phyloP scores from a whole-genome alignment of 2,113 vertebrate species.

The Orientallactaga bullata region DNA sequence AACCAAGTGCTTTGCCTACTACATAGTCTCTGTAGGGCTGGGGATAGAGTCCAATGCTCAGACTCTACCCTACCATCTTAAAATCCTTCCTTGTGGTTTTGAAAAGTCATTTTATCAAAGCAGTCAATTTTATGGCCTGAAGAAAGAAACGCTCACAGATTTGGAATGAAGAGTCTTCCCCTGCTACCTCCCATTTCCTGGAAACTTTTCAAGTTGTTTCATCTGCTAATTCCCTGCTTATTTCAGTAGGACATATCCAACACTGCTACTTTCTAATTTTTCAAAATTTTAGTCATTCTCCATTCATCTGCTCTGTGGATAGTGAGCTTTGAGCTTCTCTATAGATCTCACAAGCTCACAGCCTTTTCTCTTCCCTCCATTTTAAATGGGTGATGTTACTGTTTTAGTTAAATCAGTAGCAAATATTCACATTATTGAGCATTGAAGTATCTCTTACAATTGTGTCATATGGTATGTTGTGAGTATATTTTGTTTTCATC shows the following conservation, averaged over 20 bases:
- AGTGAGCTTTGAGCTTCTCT: background rate
- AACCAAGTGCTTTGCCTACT: background rate
- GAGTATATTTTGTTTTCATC: background rate
- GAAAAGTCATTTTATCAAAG: background rate
- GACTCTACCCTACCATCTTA: background rate
- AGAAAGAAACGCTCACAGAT: background rate
- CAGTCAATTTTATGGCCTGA: background rate
- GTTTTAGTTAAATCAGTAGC: background rate
- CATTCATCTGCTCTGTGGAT: background rate
- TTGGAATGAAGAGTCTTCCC: background rate
- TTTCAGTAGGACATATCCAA: conserved; percentile 1
- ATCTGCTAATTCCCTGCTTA: background rate
- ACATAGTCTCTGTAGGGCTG: background rate
- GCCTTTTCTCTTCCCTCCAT: background rate
- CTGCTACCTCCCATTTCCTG: background rate
- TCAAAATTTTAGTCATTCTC: background rate
- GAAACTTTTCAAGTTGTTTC: conserved; percentile 11
- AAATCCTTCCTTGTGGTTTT: background rate
- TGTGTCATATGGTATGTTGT: background rate
- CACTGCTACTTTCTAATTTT: background rate
- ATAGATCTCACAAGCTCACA: background rate
- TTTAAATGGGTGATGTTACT: background rate
- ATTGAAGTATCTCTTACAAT: background rate
- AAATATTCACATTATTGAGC: background rate
- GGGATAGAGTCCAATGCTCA: background rate